Evolutionary conservation across 2,888 invertebrate species (phyloP).

Genomic region (Diarsia rubi): DNA sequence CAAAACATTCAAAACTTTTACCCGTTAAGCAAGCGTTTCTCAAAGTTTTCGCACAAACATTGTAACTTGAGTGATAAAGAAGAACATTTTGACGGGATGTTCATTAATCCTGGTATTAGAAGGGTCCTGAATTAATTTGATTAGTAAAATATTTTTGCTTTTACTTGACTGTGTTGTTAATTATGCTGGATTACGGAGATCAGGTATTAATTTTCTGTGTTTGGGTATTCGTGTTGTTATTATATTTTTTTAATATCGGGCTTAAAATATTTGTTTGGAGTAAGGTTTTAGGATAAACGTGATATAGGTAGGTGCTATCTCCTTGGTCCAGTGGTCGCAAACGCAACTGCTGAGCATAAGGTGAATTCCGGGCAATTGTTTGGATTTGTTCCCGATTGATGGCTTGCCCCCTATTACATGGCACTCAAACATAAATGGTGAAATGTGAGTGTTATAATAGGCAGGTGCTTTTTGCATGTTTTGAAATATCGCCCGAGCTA

Average conservation of each 20-base stretch:
- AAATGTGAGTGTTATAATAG: no score
- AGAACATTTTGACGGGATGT: slow-evolving; percentile 37
- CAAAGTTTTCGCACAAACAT: slow-evolving; percentile 56
- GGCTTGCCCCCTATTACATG: no score
- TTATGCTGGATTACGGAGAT: slow-evolving; percentile 28
- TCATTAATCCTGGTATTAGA: slow-evolving; percentile 42
- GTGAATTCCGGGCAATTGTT: no score
- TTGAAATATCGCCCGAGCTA: neutral
- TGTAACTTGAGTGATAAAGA: slow-evolving; percentile 43
- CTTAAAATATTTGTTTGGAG: neutral
- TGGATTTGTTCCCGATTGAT: no score
- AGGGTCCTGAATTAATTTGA: slow-evolving; percentile 45
- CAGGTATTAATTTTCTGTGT: slow-evolving; percentile 7
- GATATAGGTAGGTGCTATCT: neutral
- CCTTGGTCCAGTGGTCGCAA: no score
- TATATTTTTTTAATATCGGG: neutral
- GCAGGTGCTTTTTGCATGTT: neutral
- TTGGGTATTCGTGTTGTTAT: neutral
- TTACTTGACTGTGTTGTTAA: slow-evolving; percentile 22
- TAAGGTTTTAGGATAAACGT: neutral
- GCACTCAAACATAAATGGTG: no score
- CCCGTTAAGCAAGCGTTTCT: slow-evolving; percentile 40
- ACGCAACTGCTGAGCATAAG: no score
- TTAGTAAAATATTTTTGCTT: slow-evolving; percentile 49
- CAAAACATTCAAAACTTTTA: slow-evolving; percentile 43